Evolutionary conservation across 1,140 invertebrate genomes (phyloP), one percentile per base, ranked within the genome.

Genomic region (Lethrus apterus): DNA sequence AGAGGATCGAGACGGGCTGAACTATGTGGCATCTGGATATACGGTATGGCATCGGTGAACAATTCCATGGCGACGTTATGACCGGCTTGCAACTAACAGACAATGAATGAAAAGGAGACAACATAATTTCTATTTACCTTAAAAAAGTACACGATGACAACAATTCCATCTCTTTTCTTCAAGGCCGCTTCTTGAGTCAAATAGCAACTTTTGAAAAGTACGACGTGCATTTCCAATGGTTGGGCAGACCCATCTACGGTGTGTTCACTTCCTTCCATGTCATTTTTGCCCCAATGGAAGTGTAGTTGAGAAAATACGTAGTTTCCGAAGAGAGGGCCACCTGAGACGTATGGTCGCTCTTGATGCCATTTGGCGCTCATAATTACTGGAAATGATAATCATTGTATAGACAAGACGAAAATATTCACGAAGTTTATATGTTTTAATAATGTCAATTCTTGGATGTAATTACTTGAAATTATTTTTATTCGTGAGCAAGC

Each of bases 271-370:
- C 89, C 89, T 33, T 72, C 65, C 57, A 74, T 74, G 54, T 83
- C 75, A 30, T 78, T 73, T 10, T 66, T 54, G 2, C 86, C 86
- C 85, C 88, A 92, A 61, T 92, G 89, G 47, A 91, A 82, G 66
- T 92, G 88, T 29, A 89, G 67, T 60, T 87, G 84, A 0, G 77
- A 76, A 33, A 89, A 76, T 0, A 76, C 61, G 51, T 85, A 87
- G 48, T 73, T 76, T 2, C 73, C 74, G 1, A 64, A 53, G 38
- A 86, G 68, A 0, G 78, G 78, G 1, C 83, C 82, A 3, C 72
- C 75, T 23, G 66, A 61, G 11, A 83, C 40, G 51, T 72, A 76
- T 0, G 77, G 75, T 7, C 70, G 47, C 48, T 77, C 70, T 2
- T 70, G 58, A 15, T 62, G 59, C 76, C 76, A 80, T 62, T 74